Evolutionary conservation across 1,140 invertebrate genomes (phyloP).

Genomic region (Zaprionus vittiger): DNA sequence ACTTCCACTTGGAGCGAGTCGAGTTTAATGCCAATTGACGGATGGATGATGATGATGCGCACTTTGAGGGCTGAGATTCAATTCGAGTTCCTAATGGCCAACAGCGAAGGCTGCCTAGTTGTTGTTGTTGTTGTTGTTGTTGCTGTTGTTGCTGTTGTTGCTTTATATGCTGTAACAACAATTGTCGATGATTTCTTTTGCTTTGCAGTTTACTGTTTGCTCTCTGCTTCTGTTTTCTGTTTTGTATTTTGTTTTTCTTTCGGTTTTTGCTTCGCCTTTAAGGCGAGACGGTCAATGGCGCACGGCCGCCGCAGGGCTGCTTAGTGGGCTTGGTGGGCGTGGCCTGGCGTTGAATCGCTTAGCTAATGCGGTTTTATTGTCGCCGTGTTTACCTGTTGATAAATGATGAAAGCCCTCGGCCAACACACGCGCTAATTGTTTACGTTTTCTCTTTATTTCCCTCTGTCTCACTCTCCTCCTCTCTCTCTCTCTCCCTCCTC

Average conservation of each 20-base stretch:
- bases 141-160: conserved; percentile 5
- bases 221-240: conserved; percentile 34
- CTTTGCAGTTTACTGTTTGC: conserved; percentile 31
- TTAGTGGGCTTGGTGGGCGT: conserved; percentile 45
- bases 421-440: conserved; percentile 61
- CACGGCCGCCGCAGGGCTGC: conserved; percentile 16
- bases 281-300: conserved; percentile 42
- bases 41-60: conserved; percentile 29
- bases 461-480: background rate
- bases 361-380: conserved; percentile 72
- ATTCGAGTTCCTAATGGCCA: conserved; percentile 24
- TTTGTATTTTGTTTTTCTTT: conserved; percentile 21
- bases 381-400: conserved; percentile 43
- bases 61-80: conserved; percentile 29
- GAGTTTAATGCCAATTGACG: conserved; percentile 22
- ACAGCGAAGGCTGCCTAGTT: conserved; percentile 1
- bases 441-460: conserved; percentile 25
- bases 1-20: background rate
- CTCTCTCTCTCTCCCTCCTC: background rate
- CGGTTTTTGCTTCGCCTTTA: conserved; percentile 4
- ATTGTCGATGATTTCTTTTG: conserved; percentile 31
- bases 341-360: conserved; percentile 27
- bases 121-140: background rate
- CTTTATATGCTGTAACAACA: conserved; percentile 53
- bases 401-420: conserved; percentile 42